Conservation (phyloP, 1,140 invertebrate genomes). For the Drosophila triauraria region DNA sequence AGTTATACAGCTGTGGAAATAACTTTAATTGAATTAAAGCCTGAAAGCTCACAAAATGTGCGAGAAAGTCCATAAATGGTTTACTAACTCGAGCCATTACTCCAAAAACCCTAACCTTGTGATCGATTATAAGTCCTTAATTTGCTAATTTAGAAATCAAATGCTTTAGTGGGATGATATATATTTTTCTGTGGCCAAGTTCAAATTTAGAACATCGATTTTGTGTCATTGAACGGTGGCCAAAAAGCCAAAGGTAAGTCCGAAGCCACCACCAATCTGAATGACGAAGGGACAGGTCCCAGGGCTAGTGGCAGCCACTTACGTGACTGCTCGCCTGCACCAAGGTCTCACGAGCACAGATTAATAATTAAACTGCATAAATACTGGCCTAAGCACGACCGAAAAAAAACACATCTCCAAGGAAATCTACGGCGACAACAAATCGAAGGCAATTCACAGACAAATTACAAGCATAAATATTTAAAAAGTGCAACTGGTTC, state of each 20-base stretch:
- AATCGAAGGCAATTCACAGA: conserved; percentile 70
- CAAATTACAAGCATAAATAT: conserved; percentile 74
- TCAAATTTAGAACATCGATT: conserved; percentile 62
- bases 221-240: conserved; percentile 54
- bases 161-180: background rate
- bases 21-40: background rate
- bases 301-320: conserved; percentile 26
- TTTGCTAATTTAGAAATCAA: conserved; percentile 9
- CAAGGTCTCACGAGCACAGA: conserved; percentile 40
- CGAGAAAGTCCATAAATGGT: too few species aligned
- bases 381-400: conserved; percentile 35
- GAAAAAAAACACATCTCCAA: conserved; percentile 32
- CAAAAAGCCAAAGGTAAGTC: conserved; percentile 6
- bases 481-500: conserved; percentile 52
- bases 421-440: conserved; percentile 45
- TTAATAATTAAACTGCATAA: conserved; percentile 65
- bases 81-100: background rate
- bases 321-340: conserved; percentile 53
- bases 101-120: background rate
- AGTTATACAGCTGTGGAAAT: too few species aligned
- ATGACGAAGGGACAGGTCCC: conserved; percentile 1
- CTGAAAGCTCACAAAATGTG: background rate
- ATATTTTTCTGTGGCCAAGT: background rate
- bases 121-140: conserved; percentile 17
- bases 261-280: conserved; percentile 8